Conservation (phyloP, 2,797 vertebrate genomes). For the Falco columbarius region DNA sequence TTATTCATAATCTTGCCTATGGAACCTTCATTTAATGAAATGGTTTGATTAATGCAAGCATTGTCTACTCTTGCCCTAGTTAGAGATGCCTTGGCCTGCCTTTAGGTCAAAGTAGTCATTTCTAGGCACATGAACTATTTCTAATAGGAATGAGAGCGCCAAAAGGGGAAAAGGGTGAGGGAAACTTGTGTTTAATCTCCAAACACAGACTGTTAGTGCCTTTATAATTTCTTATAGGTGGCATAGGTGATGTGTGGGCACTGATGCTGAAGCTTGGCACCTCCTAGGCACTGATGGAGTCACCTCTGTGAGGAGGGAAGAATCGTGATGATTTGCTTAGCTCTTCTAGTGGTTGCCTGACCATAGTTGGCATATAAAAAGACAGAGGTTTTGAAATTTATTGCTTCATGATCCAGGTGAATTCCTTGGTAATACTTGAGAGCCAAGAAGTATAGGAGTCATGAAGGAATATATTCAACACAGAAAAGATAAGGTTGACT, state of each 20-base stretch:
- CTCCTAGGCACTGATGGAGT: not conserved
- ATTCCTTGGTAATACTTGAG: not conserved
- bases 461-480: not conserved
- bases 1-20: not conserved
- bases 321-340: not conserved
- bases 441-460: not conserved
- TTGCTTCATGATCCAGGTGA: not conserved
- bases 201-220: not conserved
- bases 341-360: not conserved
- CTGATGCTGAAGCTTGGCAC: not conserved
- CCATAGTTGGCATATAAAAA: not conserved
- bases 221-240: not conserved
- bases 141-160: not conserved
- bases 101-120: conserved; percentile 7
- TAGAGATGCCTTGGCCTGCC: not conserved
- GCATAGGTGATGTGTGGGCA: not conserved
- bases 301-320: not conserved
- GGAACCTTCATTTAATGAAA: not conserved
- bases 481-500: not conserved
- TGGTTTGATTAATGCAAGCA: conserved; percentile 23
- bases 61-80: conserved; percentile 18
- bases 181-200: conserved; percentile 14
- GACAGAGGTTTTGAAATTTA: not conserved
- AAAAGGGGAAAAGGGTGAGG: not conserved
- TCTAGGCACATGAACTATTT: not conserved